These are phyloP conservation scores for Acanthacorydalis orientalis DNA, from an alignment of 2,888 invertebrate genomes.

Conservation along the genomic window DNA sequence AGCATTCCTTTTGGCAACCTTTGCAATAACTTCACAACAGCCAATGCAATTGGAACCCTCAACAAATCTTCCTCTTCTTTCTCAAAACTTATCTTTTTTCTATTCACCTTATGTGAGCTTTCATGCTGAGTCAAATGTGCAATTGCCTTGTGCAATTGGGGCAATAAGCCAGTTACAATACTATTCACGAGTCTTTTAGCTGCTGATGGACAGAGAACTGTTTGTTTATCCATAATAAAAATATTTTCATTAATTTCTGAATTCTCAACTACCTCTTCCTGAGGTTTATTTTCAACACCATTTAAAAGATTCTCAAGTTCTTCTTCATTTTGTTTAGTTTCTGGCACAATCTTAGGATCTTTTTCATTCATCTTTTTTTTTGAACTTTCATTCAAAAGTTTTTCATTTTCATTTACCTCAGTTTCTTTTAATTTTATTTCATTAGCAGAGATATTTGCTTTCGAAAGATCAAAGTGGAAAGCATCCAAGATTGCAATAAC, in stretches of 20 bases:
- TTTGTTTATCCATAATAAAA: slow-evolving; percentile 27
- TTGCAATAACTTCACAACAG: slow-evolving; percentile 80
- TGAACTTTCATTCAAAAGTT: slow-evolving; percentile 3
- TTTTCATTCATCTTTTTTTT: slow-evolving; percentile 1
- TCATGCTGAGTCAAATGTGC: slow-evolving; percentile 55
- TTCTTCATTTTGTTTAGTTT: slow-evolving; percentile 16
- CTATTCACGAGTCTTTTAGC: slow-evolving; percentile 60
- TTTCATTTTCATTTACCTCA: slow-evolving; percentile 5
- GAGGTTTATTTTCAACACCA: slow-evolving; percentile 17
- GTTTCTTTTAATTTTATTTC: slow-evolving; percentile 4
- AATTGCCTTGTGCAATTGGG: slow-evolving; percentile 59
- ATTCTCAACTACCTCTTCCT: slow-evolving; percentile 14
- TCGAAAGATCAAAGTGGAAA: slow-evolving; percentile 79
- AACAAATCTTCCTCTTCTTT: slow-evolving; percentile 84
- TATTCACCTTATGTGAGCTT: slow-evolving; percentile 59
- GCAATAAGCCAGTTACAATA: slow-evolving; percentile 55
- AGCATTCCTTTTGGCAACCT: slow-evolving; percentile 63
- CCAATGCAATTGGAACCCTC: slow-evolving; percentile 81
- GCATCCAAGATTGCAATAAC: slow-evolving; percentile 68
- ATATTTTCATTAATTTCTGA: slow-evolving; percentile 11
- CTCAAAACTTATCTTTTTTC: slow-evolving; percentile 44
- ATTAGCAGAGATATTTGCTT: slow-evolving; percentile 24
- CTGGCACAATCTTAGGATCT: neutral
- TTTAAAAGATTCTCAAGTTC: slow-evolving; percentile 26
- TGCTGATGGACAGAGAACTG: slow-evolving; percentile 46